phyloP scores from a whole-genome alignment of 2,113 vertebrate species.

The Aspidoscelis tigris region DNA sequence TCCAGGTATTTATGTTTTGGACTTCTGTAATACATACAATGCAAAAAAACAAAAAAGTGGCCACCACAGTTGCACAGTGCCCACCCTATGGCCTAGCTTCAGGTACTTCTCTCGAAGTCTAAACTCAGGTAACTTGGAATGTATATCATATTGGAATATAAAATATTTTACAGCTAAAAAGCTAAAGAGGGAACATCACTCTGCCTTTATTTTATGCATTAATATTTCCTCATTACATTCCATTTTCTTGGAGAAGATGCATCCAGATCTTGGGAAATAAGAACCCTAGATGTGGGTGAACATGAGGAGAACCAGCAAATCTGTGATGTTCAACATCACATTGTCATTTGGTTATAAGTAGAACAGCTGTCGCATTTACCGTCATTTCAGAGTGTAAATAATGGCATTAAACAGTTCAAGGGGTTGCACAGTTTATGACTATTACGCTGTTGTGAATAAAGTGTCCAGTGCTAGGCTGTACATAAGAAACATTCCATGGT shows the following conservation, averaged over 20 bases:
- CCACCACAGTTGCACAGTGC: conserved; percentile 86
- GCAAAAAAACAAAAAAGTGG: conserved; percentile 78
- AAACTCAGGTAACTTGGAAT: conserved; percentile 98
- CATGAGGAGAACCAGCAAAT: conserved; percentile 80
- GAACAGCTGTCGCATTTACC: conserved; percentile 76
- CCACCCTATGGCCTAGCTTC: conserved; percentile 86
- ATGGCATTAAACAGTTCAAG: conserved; percentile 84
- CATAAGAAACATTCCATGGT: conserved; percentile 77
- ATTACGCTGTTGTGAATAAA: conserved; percentile 74
- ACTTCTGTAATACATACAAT: conserved; percentile 83
- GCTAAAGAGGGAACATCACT: conserved; percentile 80
- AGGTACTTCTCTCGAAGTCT: conserved; percentile 92
- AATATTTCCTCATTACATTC: conserved; percentile 83
- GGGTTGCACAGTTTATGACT: conserved; percentile 79
- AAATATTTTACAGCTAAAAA: conserved; percentile 79
- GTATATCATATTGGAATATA: conserved; percentile 84
- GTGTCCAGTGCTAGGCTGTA: conserved; percentile 72
- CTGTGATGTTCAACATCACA: conserved; percentile 72
- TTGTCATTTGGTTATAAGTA: conserved; percentile 71
- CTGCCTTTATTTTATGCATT: conserved; percentile 84
- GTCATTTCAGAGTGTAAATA: conserved; percentile 72
- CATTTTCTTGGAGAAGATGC: conserved; percentile 79
- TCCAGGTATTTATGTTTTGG: conserved; percentile 86
- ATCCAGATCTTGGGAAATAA: conserved; percentile 69
- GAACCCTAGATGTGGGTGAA: conserved; percentile 74